Evolutionary conservation across 2,888 invertebrate genomes (phyloP), one percentile per base, ranked within the genome.

Genomic region (Cylindroiulus punctatus): DNA sequence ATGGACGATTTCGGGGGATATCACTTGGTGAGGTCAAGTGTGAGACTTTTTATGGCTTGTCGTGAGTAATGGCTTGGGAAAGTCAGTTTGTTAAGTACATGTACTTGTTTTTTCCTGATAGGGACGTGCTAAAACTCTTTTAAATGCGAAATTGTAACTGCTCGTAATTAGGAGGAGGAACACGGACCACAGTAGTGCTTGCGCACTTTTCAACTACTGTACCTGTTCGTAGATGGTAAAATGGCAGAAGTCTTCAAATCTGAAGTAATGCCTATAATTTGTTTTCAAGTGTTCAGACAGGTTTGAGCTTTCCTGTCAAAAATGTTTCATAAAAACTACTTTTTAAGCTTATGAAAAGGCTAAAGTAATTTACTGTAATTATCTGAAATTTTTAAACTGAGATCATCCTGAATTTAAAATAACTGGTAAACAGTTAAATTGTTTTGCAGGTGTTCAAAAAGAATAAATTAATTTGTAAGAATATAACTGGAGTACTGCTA

Each of bases 91-190:
- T 76, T 76, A 76, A 76, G 30, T 76, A 76, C 76, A 32, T 76
- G 76, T 30, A 26, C 26, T 65, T 14, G 19, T 65, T 44, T 44
- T 76, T 17, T 76, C 14, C 30, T 76, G 76, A 76, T 76, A 30
- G 12, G 30, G 30, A 30, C 76, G 76, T 30, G 76, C 30, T 76
- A 76, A 76, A 76, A 76, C 76, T 32, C 17, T 26, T 30, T 76
- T 76, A 76, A 44, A 76, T 30, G 30, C 30, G 30, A 76, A 76
- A 76, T 76, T 30, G 76, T 76, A 76, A 76, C 76, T 76, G 76
- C 14, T 76, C 12, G 76, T 76, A 76, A 76, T 76, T 76, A 76
- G 12, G 12, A n/a, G 26, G 26, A 26, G 2, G 10, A 65, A 76
- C 76, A 76, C 10, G 76, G 76, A 30, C 76, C 76, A 76, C 76